Conservation (phyloP, 2,113 vertebrate genomes). For the Fukomys damarensis region DNA sequence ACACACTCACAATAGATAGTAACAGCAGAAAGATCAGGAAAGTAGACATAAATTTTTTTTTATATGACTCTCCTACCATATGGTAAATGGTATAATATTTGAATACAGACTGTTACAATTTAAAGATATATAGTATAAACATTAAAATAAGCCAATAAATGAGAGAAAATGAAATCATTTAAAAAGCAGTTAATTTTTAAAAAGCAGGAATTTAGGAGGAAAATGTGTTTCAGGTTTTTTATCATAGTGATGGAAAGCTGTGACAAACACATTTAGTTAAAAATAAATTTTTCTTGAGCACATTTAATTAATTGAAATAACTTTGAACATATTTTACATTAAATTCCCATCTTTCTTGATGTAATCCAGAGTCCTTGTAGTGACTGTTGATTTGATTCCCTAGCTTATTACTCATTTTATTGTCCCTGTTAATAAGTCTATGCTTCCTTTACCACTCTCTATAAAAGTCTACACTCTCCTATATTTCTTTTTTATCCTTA, state of each 20-base stretch:
- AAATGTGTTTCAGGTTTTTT: neutral
- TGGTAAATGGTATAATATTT: neutral
- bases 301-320: neutral
- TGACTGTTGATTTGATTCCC: neutral
- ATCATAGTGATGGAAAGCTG: neutral
- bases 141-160: neutral
- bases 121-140: neutral
- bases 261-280: neutral
- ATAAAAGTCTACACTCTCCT: neutral
- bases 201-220: neutral
- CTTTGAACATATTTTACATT: neutral
- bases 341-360: neutral
- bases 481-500: neutral
- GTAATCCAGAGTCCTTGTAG: neutral
- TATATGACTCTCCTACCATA: neutral
- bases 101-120: neutral
- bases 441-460: neutral
- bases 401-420: neutral
- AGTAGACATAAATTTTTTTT: neutral
- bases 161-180: neutral
- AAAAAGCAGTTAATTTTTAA: neutral
- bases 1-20: too few relatives aligned
- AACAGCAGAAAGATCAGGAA: neutral
- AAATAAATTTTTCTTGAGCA: neutral
- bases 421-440: neutral